Percentiles rank a stretch among this genome's conserved stretches.
Conservation (phyloP, 2,113 vertebrate species). For the Vombatus ursinus region DNA sequence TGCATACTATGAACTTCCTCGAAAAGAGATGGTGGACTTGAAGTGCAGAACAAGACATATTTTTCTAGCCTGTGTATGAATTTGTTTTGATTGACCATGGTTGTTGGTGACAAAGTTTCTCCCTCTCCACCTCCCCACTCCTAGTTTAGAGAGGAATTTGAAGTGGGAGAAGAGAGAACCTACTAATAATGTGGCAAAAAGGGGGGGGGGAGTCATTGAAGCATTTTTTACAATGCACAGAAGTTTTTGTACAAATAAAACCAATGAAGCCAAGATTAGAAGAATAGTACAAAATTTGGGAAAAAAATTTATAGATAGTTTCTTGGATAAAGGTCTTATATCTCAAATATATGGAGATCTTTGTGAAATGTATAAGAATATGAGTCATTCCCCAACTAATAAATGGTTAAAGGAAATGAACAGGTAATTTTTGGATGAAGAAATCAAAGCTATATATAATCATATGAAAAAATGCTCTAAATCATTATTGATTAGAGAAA, state of each 20-base stretch:
- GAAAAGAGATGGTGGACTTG: neutral
- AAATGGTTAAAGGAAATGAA: neutral
- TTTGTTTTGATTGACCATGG: neutral
- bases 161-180: neutral
- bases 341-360: neutral
- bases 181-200: neutral
- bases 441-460: neutral
- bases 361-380: neutral
- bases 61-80: neutral
- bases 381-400: neutral
- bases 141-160: neutral
- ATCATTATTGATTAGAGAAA: neutral
- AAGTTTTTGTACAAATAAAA: neutral
- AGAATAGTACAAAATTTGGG: neutral
- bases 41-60: neutral
- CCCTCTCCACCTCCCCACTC: neutral
- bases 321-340: neutral
- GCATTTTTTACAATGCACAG: neutral
- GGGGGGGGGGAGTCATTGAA: neutral
- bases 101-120: neutral
- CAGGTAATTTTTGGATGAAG: neutral
- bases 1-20: neutral
- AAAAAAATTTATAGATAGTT: neutral
- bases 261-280: too few species aligned
- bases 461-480: neutral